These are phyloP conservation scores for Hemicrepidius hirtus DNA, from an alignment of 2,888 invertebrate genomes.

Conservation along the genomic window DNA sequence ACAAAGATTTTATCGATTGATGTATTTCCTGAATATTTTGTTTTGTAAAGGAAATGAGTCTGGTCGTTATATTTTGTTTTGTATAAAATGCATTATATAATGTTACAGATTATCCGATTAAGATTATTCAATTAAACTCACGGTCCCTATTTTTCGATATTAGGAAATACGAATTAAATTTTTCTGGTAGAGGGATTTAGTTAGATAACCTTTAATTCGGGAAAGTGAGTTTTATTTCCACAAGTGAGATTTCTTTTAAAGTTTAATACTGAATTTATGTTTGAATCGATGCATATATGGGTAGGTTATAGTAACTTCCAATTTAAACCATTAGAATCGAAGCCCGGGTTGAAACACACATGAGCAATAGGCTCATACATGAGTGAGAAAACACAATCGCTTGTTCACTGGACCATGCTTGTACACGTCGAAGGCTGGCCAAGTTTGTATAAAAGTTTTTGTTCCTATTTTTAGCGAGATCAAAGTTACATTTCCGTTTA, in stretches of 20 bases:
- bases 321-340: conserved; percentile 52
- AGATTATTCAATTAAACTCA: not conserved
- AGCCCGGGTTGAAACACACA: conserved; percentile 49
- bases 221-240: not conserved
- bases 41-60: conserved; percentile 19
- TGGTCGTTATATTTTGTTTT: not conserved
- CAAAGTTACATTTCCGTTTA: conserved; percentile 67
- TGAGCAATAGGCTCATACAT: conserved; percentile 65
- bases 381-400: conserved; percentile 70
- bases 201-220: too few species aligned
- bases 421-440: conserved; percentile 67
- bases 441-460: conserved; percentile 65
- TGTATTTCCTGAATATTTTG: conserved; percentile 18
- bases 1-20: conserved; percentile 27
- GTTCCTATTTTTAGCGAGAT: conserved; percentile 64
- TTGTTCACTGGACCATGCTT: conserved; percentile 66
- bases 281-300: not conserved
- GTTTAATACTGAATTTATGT: not conserved
- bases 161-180: not conserved
- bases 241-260: too few species aligned
- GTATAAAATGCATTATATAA: conserved; percentile 12
- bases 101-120: not conserved
- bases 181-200: too few species aligned
- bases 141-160: not conserved
- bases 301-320: conserved; percentile 37